Conservation (phyloP, 2,888 invertebrate genomes). For the Malacosoma neustria region DNA sequence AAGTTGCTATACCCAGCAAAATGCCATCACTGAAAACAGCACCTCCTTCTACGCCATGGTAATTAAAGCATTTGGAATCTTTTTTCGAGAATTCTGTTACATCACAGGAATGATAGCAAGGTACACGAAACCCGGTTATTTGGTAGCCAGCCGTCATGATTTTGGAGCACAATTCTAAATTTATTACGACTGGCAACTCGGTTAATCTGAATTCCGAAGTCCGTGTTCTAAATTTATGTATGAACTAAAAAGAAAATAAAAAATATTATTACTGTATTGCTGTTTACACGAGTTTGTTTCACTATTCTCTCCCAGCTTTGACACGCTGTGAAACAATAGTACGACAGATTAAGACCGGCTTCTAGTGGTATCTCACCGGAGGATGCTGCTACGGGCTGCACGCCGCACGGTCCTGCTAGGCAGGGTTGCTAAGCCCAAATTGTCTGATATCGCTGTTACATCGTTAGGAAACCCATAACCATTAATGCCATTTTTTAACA, state of each 20-base stretch:
- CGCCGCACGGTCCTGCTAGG: too few relatives aligned
- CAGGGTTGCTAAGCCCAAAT: too few relatives aligned
- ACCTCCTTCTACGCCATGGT: conserved; percentile 40
- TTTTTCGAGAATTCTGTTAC: conserved; percentile 13
- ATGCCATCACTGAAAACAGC: conserved; percentile 20
- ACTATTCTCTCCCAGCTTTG: too few relatives aligned
- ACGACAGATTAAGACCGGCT: too few relatives aligned
- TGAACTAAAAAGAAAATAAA: conserved; percentile 14
- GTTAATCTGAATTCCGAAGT: conserved; percentile 21
- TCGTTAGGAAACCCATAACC: too few relatives aligned
- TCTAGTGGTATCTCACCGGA: too few relatives aligned
- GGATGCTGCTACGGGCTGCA: too few relatives aligned
- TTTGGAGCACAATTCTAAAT: conserved; percentile 27
- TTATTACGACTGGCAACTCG: conserved; percentile 26
- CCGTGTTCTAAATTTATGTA: conserved; percentile 14
- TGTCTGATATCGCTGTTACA: too few relatives aligned
- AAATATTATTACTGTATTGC: background rate
- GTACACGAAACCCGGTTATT: conserved; percentile 25
- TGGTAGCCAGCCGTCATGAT: conserved; percentile 20
- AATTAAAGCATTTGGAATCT: conserved; percentile 18
- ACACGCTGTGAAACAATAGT: too few relatives aligned
- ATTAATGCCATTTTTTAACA: too few relatives aligned
- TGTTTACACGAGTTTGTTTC: too few relatives aligned
- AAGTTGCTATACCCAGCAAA: conserved; percentile 43
- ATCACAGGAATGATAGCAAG: conserved; percentile 44